Base-by-base conservation (phyloP, 2,113 vertebrate genomes). In the human (Homo sapiens) region DNA sequence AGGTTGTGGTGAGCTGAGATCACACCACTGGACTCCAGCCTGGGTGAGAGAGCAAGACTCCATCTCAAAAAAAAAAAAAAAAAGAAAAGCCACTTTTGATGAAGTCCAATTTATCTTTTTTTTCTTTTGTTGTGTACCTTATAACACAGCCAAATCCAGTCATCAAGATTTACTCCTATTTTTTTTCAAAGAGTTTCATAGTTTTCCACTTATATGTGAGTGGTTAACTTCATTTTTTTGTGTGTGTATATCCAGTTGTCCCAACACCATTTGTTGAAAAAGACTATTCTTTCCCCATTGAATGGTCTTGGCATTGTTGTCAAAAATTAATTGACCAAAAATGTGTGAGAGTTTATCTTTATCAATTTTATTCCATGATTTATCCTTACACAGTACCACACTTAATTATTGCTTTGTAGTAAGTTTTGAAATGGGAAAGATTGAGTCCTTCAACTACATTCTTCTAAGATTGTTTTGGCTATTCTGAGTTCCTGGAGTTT, bases 401-500 rank as follows among this genome's bases (percentile, higher is more conserved):
- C 30, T 59, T 93, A 50, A 57, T 27, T 72, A 8, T 59, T 68
- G 50, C 72, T 94, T 48, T 78, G 14, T 85, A 88, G 50, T 43
- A 90, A 93, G 27, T 72, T 85, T 45, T 89, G 66, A 91, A 94
- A 96, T 52, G 84, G 50, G 50, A 23, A 95, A 85, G 38, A 78
- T 8, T 76, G n/a, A 96, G 8, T 81, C 40, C 50, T 93, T 50
- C 72, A 90, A 55, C 48, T 90, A 10, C 55, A 84, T 73, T 93
- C 79, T 40, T 85, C 22, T 82, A 35, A 93, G 43, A 83, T 23
- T 85, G 50, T 85, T 90, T 87, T 92, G 52, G 32, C 48, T 88
- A 11, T 45, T 83, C 75, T 82, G 43, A 76, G 14, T 87, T 96
- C 40, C 43, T 59, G 73, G 38, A 81, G 16, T 93, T 76, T 96